Percentiles rank a stretch among this genome's conserved stretches.
Evolutionary conservation across 2,113 vertebrate species (phyloP).

Genomic region (Leptodactylus fuscus): DNA sequence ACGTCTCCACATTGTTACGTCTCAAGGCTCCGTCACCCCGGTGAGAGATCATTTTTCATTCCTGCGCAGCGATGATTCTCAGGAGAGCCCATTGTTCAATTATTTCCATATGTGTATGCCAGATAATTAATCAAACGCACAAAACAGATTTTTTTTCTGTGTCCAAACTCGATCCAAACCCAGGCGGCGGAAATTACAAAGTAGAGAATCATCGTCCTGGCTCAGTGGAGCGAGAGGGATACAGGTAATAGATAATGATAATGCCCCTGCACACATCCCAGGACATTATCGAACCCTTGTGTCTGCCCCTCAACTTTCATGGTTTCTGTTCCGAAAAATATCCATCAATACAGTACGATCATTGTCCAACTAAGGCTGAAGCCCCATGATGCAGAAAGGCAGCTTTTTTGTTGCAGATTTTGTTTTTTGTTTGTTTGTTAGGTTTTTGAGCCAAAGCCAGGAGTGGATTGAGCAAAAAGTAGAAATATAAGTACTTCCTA

Average conservation of each 20-base stretch:
- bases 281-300: background rate
- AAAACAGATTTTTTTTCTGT: constrained; percentile 70
- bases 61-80: constrained; percentile 75
- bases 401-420: too few relatives aligned
- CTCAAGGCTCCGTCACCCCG: constrained; percentile 69
- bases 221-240: background rate
- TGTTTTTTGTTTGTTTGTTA: too few relatives aligned
- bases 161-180: constrained; percentile 62
- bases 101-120: constrained; percentile 83
- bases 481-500: too few relatives aligned
- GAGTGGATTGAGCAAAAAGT: too few relatives aligned
- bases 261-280: background rate
- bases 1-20: constrained; percentile 61
- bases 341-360: background rate
- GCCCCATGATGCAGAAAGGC: too few relatives aligned
- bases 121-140: constrained; percentile 80
- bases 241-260: background rate
- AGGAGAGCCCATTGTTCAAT: constrained; percentile 78
- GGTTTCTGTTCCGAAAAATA: background rate
- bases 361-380: too few relatives aligned
- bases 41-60: constrained; percentile 78
- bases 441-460: too few relatives aligned
- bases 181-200: background rate
- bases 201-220: background rate
- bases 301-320: background rate